Conservation (phyloP, 2,797 vertebrate species). For the Microchirus variegatus region DNA sequence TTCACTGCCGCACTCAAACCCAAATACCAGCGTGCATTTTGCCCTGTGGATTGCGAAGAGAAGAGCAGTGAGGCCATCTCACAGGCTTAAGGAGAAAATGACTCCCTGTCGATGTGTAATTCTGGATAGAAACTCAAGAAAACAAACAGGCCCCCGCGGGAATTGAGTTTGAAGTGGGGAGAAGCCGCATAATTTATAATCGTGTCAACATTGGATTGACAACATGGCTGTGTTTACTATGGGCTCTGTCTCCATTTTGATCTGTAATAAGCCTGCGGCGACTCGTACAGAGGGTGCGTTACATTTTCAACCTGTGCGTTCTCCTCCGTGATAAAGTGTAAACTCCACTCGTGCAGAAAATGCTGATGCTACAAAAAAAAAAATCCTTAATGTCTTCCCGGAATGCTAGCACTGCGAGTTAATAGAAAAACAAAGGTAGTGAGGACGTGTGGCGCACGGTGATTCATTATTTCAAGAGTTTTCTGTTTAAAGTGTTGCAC, state of each 20-base stretch:
- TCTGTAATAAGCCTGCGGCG: conserved; percentile 23
- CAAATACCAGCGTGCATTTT: conserved; percentile 61
- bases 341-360: conserved; percentile 2
- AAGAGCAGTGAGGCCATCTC: conserved; percentile 33
- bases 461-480: too few species aligned
- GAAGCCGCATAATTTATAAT: conserved; percentile 54
- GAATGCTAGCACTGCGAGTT: background rate
- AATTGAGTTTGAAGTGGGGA: conserved; percentile 70
- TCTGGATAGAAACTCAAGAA: conserved; percentile 54
- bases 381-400: background rate
- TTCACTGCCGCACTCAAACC: conserved; percentile 38
- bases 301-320: conserved; percentile 25
- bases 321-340: conserved; percentile 9
- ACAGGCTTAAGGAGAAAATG: conserved; percentile 47
- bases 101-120: conserved; percentile 57
- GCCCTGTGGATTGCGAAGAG: conserved; percentile 14
- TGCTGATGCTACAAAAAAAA: background rate
- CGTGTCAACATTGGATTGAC: conserved; percentile 47
- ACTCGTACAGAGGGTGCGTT: conserved; percentile 14
- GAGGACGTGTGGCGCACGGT: background rate
- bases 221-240: conserved; percentile 46
- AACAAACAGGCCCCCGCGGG: conserved; percentile 56
- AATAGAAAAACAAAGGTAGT: background rate
- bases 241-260: conserved; percentile 31
- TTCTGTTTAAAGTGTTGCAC: background rate